phyloP scores from a whole-genome alignment of 2,797 vertebrate genomes.

The Mus minutoides region DNA sequence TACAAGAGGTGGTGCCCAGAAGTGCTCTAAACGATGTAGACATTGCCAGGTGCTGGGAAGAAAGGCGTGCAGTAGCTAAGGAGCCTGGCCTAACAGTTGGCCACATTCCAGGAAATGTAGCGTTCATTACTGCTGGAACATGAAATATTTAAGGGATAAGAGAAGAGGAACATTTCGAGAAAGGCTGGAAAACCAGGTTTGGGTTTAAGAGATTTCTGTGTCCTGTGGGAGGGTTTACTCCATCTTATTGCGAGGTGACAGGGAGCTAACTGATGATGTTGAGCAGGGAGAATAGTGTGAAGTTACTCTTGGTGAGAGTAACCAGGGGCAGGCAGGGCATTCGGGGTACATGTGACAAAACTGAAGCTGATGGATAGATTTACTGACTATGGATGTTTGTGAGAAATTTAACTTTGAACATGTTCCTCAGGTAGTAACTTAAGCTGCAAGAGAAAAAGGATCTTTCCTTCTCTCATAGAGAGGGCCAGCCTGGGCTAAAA shows the following conservation, averaged over 20 bases:
- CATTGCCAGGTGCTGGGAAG: background rate
- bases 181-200: background rate
- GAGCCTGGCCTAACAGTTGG: background rate
- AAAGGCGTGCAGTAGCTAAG: background rate
- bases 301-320: background rate
- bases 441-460: background rate
- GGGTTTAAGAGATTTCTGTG: constrained; percentile 5
- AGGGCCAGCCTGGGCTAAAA: background rate
- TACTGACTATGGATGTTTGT: background rate
- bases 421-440: background rate
- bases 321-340: background rate
- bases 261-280: background rate
- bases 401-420: background rate
- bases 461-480: background rate
- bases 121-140: background rate
- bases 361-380: background rate
- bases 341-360: background rate
- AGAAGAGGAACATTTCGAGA: background rate
- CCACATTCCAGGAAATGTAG: background rate
- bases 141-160: background rate
- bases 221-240: background rate
- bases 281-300: background rate
- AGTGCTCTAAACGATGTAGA: background rate
- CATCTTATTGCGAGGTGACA: constrained; percentile 30
- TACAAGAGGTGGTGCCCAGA: constrained; percentile 1